These are phyloP conservation scores for Tipula vernalis DNA, from an alignment of 2,888 invertebrate genomes.

Conservation along the genomic window DNA sequence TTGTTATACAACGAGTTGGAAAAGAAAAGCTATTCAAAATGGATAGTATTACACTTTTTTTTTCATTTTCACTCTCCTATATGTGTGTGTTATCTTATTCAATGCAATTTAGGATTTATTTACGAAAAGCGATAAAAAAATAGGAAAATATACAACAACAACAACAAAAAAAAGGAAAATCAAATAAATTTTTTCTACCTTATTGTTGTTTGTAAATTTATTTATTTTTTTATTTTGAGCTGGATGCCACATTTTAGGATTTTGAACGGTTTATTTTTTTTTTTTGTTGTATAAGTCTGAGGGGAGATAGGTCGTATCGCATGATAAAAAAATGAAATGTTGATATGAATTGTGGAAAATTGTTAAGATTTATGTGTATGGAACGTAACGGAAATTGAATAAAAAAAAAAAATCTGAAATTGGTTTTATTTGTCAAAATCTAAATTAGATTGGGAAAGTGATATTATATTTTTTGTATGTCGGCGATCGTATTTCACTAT, in stretches of 20 bases:
- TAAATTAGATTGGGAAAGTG: not conserved
- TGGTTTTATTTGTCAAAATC: not conserved
- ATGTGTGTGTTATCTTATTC: not conserved
- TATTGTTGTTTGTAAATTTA: not conserved
- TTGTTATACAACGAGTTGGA: not conserved
- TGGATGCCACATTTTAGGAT: not conserved
- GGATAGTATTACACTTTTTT: not conserved
- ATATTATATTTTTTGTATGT: not conserved
- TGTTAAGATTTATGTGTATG: not conserved
- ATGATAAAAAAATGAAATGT: not conserved
- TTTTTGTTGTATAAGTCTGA: not conserved
- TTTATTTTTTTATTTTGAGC: not conserved
- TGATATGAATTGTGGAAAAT: constrained; percentile 4
- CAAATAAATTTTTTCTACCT: constrained; percentile 5
- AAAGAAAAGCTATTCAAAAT: not conserved
- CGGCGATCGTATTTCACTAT: not conserved
- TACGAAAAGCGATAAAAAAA: constrained; percentile 7
- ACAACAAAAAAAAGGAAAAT: not conserved
- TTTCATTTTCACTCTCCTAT: not conserved
- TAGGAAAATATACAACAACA: not conserved
- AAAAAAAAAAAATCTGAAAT: not conserved
- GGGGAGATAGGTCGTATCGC: not conserved
- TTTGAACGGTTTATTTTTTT: not conserved
- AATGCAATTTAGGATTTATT: constrained; percentile 7
- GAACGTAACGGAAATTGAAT: not conserved